Evolutionary conservation across 1,140 invertebrate genomes (phyloP), one percentile per base, ranked within the genome.

Genomic region (Stenopsyche tienmushanensis): DNA sequence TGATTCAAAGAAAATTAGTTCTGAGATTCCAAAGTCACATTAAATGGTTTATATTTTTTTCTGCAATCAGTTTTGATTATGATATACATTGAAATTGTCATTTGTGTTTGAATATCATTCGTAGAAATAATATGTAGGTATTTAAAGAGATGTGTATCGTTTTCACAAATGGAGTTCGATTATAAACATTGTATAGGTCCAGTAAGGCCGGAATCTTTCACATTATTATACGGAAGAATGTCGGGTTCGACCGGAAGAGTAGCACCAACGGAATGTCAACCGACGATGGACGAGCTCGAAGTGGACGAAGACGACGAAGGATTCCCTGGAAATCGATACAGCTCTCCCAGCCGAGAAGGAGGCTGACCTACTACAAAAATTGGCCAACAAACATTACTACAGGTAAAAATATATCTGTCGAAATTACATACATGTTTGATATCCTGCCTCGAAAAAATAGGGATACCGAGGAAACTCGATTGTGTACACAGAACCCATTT

Each of bases 341-440:
- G 23, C 10, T 7, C 23, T 52, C 2, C 60, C 53, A 7, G 2
- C 62, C 0, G 66, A 63, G 21, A 57, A 57, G 23, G 69, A 71
- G 47, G 66, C 63, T 1, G 66, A 71, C 10, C 49, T 71, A 5
- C 26, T 71, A 17, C 58, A 57, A 47, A 71, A 67, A 39, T 39
- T 68, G 10, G 65, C 66, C 13, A 68, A 68, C 29, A 71, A 68
- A 49, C 69, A 70, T 57, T 67, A 71, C 44, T 71, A 71, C 26
- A 71, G 69, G 69, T 71, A 45, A 58, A 54, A 7, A 34, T 34
- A 34, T 34, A 13, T 5, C 29, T 7, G n/a, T n/a, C n/a, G n/a
- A n/a, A n/a, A n/a, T n/a, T n/a, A n/a, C n/a, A n/a, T n/a, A n/a
- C n/a, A n/a, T n/a, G n/a, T n/a, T n/a, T n/a, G n/a, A n/a, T n/a